Percentiles rank a stretch among this genome's conserved stretches.
Evolutionary conservation across 2,888 invertebrate species (phyloP).

Genomic region (Galerucella calmariensis): DNA sequence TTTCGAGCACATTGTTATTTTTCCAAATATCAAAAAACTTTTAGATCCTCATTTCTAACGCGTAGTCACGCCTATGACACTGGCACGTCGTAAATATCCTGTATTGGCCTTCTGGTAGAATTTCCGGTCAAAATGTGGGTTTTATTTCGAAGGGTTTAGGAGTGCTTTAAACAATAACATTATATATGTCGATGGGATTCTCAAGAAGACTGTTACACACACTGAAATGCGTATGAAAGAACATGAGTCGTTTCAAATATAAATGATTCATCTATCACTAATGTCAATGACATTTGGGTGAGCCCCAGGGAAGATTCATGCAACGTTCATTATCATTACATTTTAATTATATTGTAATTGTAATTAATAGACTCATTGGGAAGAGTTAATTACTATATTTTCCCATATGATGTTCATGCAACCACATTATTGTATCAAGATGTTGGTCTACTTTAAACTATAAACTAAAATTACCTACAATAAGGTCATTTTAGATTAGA

Average conservation of each 20-base stretch:
- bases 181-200: conserved; percentile 8
- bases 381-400: too few relatives aligned
- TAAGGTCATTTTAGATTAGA: too few relatives aligned
- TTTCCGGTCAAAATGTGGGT: conserved; percentile 29
- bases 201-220: background rate
- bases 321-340: too few relatives aligned
- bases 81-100: conserved; percentile 25
- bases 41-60: background rate
- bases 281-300: background rate
- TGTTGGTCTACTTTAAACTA: too few relatives aligned
- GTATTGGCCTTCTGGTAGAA: conserved; percentile 25
- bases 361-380: too few relatives aligned
- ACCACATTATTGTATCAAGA: too few relatives aligned
- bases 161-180: conserved; percentile 18
- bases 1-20: too few relatives aligned
- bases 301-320: too few relatives aligned
- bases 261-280: too few relatives aligned
- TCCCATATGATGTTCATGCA: too few relatives aligned
- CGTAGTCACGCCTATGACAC: background rate
- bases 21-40: background rate
- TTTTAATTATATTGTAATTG: too few relatives aligned
- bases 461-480: too few relatives aligned
- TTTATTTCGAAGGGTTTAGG: conserved; percentile 6
- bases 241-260: background rate
- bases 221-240: background rate